Evolutionary conservation across 1,140 invertebrate species (phyloP).

Genomic region (Drosophila quadrilineata): DNA sequence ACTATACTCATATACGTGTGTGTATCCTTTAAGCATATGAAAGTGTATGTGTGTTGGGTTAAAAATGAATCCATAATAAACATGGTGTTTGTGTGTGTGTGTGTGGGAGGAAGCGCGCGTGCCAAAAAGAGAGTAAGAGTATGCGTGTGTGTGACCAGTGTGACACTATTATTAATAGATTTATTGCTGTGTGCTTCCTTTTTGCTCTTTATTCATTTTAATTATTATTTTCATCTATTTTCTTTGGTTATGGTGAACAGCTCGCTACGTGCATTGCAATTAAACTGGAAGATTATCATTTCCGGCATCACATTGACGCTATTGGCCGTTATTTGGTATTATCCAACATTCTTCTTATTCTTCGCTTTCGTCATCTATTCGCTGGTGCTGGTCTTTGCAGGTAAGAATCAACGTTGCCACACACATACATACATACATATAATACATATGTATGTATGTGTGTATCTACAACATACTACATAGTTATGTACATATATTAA

Average conservation of each 20-base stretch:
- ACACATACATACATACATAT: neutral
- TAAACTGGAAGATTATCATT: slow-evolving; percentile 76
- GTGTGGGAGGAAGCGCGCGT: no score
- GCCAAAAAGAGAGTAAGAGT: no score
- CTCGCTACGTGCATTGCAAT: slow-evolving; percentile 67
- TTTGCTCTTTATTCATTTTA: neutral
- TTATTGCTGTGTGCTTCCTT: slow-evolving; percentile 2
- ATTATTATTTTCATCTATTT: neutral
- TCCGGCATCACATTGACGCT: slow-evolving; percentile 69
- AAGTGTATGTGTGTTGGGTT: neutral
- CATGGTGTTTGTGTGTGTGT: no score
- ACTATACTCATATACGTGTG: no score
- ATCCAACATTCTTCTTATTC: slow-evolving; percentile 79
- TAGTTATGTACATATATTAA: neutral
- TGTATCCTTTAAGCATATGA: slow-evolving; percentile 19
- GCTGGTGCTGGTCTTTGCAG: slow-evolving; percentile 67
- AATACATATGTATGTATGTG: neutral
- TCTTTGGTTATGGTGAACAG: slow-evolving; percentile 17
- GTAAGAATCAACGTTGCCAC: slow-evolving; percentile 51
- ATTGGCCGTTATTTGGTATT: slow-evolving; percentile 79
- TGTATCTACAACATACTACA: no score
- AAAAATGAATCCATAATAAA: neutral
- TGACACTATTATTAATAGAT: slow-evolving; percentile 33
- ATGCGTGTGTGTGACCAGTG: neutral
- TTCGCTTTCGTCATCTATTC: slow-evolving; percentile 78